Evolutionary conservation across 2,888 invertebrate genomes (phyloP), one percentile per base, ranked within the genome.

Genomic region (Galerucella calmariensis): DNA sequence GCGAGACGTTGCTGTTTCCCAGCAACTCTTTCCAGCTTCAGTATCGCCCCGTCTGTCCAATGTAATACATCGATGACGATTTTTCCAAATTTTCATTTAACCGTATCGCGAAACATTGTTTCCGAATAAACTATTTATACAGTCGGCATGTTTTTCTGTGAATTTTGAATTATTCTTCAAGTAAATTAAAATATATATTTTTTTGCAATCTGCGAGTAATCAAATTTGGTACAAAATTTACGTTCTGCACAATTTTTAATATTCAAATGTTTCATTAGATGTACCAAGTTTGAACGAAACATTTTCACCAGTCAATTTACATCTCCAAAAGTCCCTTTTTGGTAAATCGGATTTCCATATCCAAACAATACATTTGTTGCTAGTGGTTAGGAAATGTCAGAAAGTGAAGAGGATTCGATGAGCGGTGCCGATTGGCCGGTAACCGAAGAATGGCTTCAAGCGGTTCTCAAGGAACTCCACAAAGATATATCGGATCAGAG

Each of bases 371-470:
- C 56, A 16, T 16, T 9, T 27, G 4, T 14, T 41, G 59, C 14
- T 1, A 35, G 12, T 41, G 35, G 41, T 59, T 51, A 53, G 66
- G 66, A 66, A 66, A 90, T 90, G 90, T 89, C 90, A 53, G 90
- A 90, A 80, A 89, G 89, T 84, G 90, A 89, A 80, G 90, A 89
- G 76, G 89, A 89, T 66, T 88, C 88, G 69, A 88, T 87, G 73
- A 88, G 87, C 77, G 85, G 81, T 16, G 83, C 84, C 73, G 89
- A 89, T 76, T 90, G 90, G 88, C 90, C 89, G 67, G 89, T 90
- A 74, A 90, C 89, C 68, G 88, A 88, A 83, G 90, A 90, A 83
- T 91, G 90, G 90, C 87, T 91, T 67, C 88, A 89, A 81, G 88
- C 86, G 69, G 88, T 90, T 65, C 86, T 91, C 59, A 85, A 85